phyloP scores from a whole-genome alignment of 2,888 invertebrate species.

The Acanthococcus lagerstroemiae region DNA sequence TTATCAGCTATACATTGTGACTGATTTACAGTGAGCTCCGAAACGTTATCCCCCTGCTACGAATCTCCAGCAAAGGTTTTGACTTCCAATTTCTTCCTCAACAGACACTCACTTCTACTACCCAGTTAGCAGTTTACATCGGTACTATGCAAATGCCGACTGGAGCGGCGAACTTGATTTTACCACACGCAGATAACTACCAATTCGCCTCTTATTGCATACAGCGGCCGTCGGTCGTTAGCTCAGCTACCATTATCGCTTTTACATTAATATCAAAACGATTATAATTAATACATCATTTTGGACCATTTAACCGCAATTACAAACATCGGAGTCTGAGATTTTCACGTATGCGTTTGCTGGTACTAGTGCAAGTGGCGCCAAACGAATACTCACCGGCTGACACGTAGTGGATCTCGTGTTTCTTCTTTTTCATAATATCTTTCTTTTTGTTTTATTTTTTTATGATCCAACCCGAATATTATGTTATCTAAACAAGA shows the following conservation, averaged over 20 bases:
- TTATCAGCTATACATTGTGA: too few relatives aligned
- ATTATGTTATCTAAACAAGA: constrained; percentile 1
- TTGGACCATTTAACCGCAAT: not conserved
- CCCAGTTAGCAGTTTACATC: too few relatives aligned
- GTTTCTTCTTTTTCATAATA: not conserved
- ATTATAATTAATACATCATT: constrained; percentile 12
- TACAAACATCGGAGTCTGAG: not conserved
- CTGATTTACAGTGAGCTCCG: too few relatives aligned
- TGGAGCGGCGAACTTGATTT: not conserved
- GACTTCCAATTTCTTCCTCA: too few relatives aligned
- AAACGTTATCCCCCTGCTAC: too few relatives aligned
- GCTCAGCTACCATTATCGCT: not conserved
- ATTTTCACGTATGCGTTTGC: not conserved
- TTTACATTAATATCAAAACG: not conserved
- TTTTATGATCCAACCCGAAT: constrained; percentile 4
- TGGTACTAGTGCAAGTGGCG: not conserved
- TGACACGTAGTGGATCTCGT: not conserved
- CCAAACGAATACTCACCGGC: not conserved
- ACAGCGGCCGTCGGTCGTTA: too few relatives aligned
- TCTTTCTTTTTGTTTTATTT: not conserved
- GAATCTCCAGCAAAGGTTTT: too few relatives aligned
- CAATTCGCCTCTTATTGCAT: too few relatives aligned
- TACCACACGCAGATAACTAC: not conserved
- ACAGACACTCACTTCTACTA: too few relatives aligned
- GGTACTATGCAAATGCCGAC: not conserved